These are phyloP conservation scores for Zenarchopterus dispar DNA, from an alignment of 2,797 vertebrate genomes.

Conservation along the genomic window DNA sequence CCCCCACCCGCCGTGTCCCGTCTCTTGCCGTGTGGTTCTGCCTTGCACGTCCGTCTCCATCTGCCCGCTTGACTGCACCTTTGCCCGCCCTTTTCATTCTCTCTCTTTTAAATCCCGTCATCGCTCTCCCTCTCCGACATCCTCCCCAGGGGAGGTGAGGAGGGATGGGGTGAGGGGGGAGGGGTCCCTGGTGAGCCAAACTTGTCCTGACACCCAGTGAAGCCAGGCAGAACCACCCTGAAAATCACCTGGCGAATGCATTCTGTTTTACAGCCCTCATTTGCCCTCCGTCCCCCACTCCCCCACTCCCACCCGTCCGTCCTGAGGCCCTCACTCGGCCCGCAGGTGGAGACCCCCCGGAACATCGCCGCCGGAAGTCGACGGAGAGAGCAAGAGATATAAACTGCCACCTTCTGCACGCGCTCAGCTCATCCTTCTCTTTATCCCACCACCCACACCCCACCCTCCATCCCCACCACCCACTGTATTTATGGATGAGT, in stretches of 20 bases:
- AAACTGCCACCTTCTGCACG: constrained; percentile 4
- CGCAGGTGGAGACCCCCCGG: constrained; percentile 1
- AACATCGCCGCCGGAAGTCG: constrained; percentile 1
- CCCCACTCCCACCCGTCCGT: too few species aligned
- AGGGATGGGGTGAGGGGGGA: neutral
- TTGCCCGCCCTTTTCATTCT: constrained; percentile 37
- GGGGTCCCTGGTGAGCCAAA: constrained; percentile 50
- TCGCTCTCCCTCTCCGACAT: constrained; percentile 44
- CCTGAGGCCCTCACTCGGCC: neutral
- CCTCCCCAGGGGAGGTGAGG: constrained; percentile 29
- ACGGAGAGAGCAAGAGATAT: neutral
- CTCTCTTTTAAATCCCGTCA: constrained; percentile 45
- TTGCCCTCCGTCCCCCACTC: too few species aligned
- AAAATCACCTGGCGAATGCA: constrained; percentile 53
- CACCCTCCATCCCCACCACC: too few species aligned
- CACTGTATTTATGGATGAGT: constrained; percentile 16
- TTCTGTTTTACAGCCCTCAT: constrained; percentile 33
- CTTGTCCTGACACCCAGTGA: constrained; percentile 62
- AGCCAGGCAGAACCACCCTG: constrained; percentile 64
- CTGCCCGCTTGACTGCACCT: constrained; percentile 55
- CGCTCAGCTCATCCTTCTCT: neutral
- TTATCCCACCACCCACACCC: too few species aligned
- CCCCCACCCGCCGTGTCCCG: neutral
- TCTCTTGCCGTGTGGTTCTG: constrained; percentile 8
- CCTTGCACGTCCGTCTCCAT: constrained; percentile 31